Evolutionary conservation across 92 coral and sea anemone genomes (phyloP), one percentile per base, ranked within the genome.

Genomic region (Porites divaricata): DNA sequence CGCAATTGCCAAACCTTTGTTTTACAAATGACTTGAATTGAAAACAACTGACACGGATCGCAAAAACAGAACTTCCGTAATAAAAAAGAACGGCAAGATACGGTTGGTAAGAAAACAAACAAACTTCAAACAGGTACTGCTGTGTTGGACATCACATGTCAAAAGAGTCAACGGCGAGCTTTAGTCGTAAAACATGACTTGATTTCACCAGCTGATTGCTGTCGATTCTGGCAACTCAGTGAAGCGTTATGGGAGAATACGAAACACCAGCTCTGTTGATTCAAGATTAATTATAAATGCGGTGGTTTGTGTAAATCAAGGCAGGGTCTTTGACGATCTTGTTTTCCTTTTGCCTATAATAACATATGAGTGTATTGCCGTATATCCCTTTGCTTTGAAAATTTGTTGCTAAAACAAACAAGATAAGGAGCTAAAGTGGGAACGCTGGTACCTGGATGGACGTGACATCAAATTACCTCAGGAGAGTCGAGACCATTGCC

Each of bases 401-500:
- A 22, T 61, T 49, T 63, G 59, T 24, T 62, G 9, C 35, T 23
- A 72, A 81, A 82, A 81, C 85, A 81, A 82, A 21, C 41, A 70
- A 82, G 86, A 73, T 73, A 82, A 82, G 86, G 6, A 71, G 70
- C 78, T 73, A 71, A 71, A 82, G 86, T 59, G 65, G 71, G 79
- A 82, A 61, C 86, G 26, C 86, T 24, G 86, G 79, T 82, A 82
- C 86, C 86, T 6, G 85, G 70, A 50, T 71, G 19, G 3, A 53
- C 48, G 86, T 82, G 86, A 82, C 86, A 82, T 82, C 86, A 82
- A 82, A 82, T 82, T 82, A 82, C 86, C 86, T 82, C 86, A 82
- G 86, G 86, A 72, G 17, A 82, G 62, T 72, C 72, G 45, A 41
- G 59, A 48, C 50, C 41, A 10, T 81, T 72, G 70, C 58, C 63